Base-by-base conservation (phyloP, 1,140 invertebrate genomes). In the Brachionus rubens region DNA sequence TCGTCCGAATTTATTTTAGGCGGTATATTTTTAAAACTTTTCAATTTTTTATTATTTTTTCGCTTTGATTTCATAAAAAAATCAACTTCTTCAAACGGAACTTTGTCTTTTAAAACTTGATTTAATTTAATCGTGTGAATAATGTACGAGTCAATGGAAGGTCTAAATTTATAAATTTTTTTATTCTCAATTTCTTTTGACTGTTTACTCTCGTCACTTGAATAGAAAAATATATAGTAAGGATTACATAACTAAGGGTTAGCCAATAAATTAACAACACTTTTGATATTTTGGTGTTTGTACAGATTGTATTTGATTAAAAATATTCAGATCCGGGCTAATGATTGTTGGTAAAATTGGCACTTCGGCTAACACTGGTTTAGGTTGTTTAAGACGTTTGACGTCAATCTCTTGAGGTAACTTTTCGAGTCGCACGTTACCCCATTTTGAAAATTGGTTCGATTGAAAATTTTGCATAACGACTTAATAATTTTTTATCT, bases 71-170 rank as follows among this genome's bases (percentile, higher is more conserved):
- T 48, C 30, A 28, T 19, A 54, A 72, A 72, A 54, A 72, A 72
- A n/a, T 72, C 46, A 5, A 72, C 28, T 40, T 72, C 30, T 19
- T 72, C 68, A 41, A 72, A 72, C 0, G 14, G 24, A 21, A 28
- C 33, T 36, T 72, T 19, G 16, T 50, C 40, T 16, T 54, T 48
- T 16, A 72, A 33, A 30, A 72, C 24, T 54, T 72, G 19, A 36
- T 72, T 72, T 3, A 72, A 33, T 50, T 72, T 72, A 26, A 72
- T 72, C 16, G 68, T 72, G 10, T 72, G 48, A 10, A 72, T 72
- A 2, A 72, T 50, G 30, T 72, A 72, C 21, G 68, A 72, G 12
- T 72, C 68, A 48, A 72, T 50, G 0, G 36, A 41, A 24, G 59
- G 59, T 65, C 40, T 65, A 28, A 65, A 43, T 36, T 43, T 65